Conservation (phyloP, 2,888 invertebrate genomes). For the Clivina fossor region DNA sequence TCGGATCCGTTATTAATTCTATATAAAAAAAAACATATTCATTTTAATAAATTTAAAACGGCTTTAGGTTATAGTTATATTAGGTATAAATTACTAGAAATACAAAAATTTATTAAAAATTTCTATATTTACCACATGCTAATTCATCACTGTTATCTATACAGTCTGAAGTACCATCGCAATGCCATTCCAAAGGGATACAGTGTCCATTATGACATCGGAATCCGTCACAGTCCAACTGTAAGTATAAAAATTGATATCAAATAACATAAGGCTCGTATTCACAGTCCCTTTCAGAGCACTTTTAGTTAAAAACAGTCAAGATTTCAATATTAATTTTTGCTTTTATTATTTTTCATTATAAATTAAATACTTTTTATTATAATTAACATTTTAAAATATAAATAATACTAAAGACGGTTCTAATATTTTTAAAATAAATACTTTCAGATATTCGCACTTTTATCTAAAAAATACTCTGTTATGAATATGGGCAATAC, state of each 20-base stretch:
- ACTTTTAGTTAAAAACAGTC: too few species aligned
- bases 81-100: neutral
- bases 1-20: constrained; percentile 48
- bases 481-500: neutral
- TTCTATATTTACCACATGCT: constrained; percentile 58
- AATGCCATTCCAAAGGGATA: constrained; percentile 57
- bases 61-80: constrained; percentile 6
- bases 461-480: too few species aligned
- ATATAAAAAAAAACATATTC: constrained; percentile 27
- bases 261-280: too few species aligned
- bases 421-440: neutral
- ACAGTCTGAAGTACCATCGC: constrained; percentile 62
- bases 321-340: too few species aligned
- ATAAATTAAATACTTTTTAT: neutral
- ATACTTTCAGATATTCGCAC: too few species aligned
- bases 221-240: constrained; percentile 62
- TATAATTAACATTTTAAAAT: constrained; percentile 2
- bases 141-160: constrained; percentile 59
- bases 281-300: too few species aligned
- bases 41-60: neutral
- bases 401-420: neutral
- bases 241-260: constrained; percentile 12
- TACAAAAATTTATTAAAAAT: constrained; percentile 3
- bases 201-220: constrained; percentile 61
- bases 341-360: too few species aligned